Conservation (phyloP, 2,113 vertebrate genomes). For the Onychostoma macrolepis region DNA sequence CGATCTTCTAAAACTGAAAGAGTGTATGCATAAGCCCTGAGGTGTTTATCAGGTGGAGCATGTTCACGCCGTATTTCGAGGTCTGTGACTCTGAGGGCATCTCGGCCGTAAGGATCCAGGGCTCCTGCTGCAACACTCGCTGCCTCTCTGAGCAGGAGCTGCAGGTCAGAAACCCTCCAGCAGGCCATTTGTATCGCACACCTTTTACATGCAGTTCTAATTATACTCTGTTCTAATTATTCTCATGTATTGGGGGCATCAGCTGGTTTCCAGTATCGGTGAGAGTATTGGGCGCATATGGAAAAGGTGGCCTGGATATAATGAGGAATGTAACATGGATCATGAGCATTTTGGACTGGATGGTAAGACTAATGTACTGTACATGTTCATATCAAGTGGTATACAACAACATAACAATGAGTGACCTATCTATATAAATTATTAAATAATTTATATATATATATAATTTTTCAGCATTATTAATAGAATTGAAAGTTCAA, state of each 20-base stretch:
- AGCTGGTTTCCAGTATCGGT: constrained; percentile 71
- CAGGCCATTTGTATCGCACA: neutral
- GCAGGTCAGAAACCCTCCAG: constrained; percentile 64
- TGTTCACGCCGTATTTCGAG: constrained; percentile 74
- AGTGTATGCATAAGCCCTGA: neutral
- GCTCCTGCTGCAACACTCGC: constrained; percentile 75
- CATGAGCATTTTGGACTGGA: constrained; percentile 82
- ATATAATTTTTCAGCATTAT: too few species aligned
- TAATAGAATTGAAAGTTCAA: too few species aligned
- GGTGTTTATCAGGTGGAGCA: constrained; percentile 71
- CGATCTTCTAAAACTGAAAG: neutral
- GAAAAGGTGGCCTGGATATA: constrained; percentile 81
- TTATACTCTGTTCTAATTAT: neutral
- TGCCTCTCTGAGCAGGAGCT: constrained; percentile 75
- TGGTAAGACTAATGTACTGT: constrained; percentile 69
- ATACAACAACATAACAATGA: neutral
- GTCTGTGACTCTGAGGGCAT: constrained; percentile 59
- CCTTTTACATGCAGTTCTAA: neutral
- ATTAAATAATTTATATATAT: too few species aligned
- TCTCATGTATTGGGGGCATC: constrained; percentile 17
- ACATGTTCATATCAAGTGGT: neutral
- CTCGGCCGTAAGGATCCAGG: constrained; percentile 59
- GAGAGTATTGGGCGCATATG: constrained; percentile 70
- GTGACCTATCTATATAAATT: neutral
- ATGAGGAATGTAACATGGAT: constrained; percentile 77